Base-by-base conservation (phyloP, 2,797 vertebrate species). In the Botia almorhae region DNA sequence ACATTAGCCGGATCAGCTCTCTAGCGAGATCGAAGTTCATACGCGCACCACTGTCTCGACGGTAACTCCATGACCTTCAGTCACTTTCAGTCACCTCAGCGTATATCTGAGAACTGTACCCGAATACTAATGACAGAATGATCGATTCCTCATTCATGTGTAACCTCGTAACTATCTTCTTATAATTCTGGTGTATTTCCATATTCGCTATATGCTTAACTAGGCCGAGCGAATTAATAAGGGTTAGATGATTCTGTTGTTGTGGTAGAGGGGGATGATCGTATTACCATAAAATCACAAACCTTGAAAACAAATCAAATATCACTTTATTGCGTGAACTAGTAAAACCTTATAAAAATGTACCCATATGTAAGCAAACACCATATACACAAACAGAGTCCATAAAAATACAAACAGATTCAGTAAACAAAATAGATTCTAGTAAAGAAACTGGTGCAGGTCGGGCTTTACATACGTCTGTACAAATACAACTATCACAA, bases 381-480 rank as follows among this genome's bases (percentile, higher is more conserved):
- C 55, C 63, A 53, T 58, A 39, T 83, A 78, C 65, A 81, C 73
- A 80, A 61, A 68, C 65, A 74, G 65, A 69, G 21, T 69, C 64
- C 68, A 55, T 23, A 71, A 78, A 78, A 82, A 82, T 78, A 84
- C 76, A 84, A 81, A 82, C 72, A 80, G 53, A 84, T 53, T 72
- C 56, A 29, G 76, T 78, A 83, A 83, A 82, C 79, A 87, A 87
- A 74, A 80, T 74, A 76, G 53, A 72, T 69, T 80, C 82, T 80
- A 33, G 43, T 53, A 56, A 51, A 79, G 61, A 80, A 76, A 70
- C 61, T 50, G 21, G 58, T 81, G 7, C 39, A 43, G 39, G 39
- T 58, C 33, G 16, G 0, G 19, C 21, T 36, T 68, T 72, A 73
- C 55, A 80, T 76, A 82, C 46, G 58, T 26, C 23, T 26, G 23